Percentiles rank a stretch among this genome's conserved stretches.
Conservation (phyloP, 2,888 invertebrate genomes). For the Pollenia amentaria region DNA sequence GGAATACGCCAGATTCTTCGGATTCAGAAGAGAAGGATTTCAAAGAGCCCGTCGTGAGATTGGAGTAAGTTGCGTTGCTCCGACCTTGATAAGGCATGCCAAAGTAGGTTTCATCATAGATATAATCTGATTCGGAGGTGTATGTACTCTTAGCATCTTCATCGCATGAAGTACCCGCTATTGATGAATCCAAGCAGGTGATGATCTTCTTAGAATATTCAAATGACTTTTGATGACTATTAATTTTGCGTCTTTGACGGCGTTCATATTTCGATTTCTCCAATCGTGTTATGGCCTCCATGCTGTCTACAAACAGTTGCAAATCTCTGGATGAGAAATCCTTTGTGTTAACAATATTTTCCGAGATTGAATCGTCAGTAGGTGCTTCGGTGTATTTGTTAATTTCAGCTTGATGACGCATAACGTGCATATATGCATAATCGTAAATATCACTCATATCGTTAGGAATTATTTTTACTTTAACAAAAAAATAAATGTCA, state of each 20-base stretch:
- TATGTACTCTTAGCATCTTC: constrained; percentile 36
- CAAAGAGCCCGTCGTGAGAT: not conserved
- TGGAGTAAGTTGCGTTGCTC: constrained; percentile 13
- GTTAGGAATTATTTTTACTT: not conserved
- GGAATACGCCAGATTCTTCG: constrained; percentile 75
- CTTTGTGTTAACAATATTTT: constrained; percentile 54
- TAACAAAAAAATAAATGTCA: not conserved
- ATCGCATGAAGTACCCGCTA: constrained; percentile 25
- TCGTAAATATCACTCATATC: constrained; percentile 63
- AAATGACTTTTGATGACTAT: constrained; percentile 27
- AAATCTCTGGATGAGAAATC: constrained; percentile 75
- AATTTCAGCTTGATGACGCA: constrained; percentile 30
- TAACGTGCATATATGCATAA: constrained; percentile 50
- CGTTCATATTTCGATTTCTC: constrained; percentile 68
- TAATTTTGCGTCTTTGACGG: constrained; percentile 27
- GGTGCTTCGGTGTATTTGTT: constrained; percentile 19
- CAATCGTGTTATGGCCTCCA: constrained; percentile 79
- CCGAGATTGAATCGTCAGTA: not conserved
- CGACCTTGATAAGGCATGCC: constrained; percentile 17
- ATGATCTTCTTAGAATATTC: constrained; percentile 32
- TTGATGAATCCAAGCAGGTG: constrained; percentile 62
- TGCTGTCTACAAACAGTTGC: constrained; percentile 78
- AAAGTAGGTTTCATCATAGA: constrained; percentile 73
- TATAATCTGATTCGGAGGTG: constrained; percentile 19
- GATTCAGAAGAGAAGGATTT: constrained; percentile 57